Conservation (phyloP, 2,113 vertebrate species). For the Protobothrops mucrosquamatus region DNA sequence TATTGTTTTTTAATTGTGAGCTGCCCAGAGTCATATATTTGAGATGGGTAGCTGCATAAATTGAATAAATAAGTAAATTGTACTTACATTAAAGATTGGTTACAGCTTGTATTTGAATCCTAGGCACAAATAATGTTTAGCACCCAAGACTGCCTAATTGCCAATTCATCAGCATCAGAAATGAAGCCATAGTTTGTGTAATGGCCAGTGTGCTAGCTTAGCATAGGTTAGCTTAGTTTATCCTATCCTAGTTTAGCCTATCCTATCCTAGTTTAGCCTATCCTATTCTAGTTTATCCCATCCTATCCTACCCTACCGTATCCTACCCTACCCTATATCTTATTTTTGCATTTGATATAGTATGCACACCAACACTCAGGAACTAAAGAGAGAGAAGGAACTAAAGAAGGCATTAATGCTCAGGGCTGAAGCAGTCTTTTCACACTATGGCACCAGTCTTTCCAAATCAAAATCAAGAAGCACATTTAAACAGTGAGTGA, state of each 20-base stretch:
- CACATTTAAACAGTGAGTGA: neutral
- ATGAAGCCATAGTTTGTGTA: neutral
- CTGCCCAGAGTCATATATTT: neutral
- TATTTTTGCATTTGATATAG: neutral
- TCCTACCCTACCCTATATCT: neutral
- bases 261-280: neutral
- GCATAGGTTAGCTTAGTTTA: neutral
- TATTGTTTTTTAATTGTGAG: neutral
- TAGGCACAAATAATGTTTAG: neutral
- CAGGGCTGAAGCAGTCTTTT: neutral
- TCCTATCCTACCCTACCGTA: neutral
- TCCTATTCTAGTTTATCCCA: too few species aligned
- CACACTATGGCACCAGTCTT: neutral
- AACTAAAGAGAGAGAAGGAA: neutral
- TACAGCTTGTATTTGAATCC: neutral
- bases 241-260: neutral
- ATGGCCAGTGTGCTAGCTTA: neutral
- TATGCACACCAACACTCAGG: neutral
- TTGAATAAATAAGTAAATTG: neutral
- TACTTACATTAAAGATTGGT: neutral
- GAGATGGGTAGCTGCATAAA: neutral
- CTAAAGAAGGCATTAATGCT: neutral
- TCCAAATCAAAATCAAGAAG: neutral
- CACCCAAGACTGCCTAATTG: neutral
- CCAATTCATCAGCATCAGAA: neutral